These are phyloP conservation scores for Troides helena DNA, from an alignment of 2,888 invertebrate genomes.

Conservation along the genomic window DNA sequence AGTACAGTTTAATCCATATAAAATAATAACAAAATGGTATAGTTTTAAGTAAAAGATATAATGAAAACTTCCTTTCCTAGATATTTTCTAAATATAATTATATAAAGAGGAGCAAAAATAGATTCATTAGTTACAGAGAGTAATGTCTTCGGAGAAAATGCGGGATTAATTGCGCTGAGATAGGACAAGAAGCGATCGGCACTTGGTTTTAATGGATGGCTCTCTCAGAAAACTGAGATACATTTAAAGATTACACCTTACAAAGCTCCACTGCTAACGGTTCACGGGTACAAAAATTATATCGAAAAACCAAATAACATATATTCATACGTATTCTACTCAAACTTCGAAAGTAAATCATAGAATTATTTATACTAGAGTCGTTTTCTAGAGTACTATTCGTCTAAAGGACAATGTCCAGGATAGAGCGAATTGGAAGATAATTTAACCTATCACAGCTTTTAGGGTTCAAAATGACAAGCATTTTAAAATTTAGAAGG, in stretches of 20 bases:
- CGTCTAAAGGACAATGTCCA: not conserved
- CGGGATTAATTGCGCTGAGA: constrained; percentile 24
- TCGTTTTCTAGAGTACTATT: not conserved
- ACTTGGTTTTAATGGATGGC: constrained; percentile 23
- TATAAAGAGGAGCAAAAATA: constrained; percentile 2
- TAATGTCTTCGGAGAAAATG: constrained; percentile 20
- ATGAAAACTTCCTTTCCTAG: not conserved
- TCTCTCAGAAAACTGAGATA: constrained; percentile 6
- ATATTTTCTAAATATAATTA: not conserved
- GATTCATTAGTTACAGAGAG: constrained; percentile 8
- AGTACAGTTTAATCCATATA: not conserved
- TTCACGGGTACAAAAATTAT: constrained; percentile 7
- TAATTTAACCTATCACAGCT: too few relatives aligned
- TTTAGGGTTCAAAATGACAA: too few relatives aligned
- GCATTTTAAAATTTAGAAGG: too few relatives aligned
- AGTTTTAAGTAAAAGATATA: too few relatives aligned
- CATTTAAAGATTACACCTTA: constrained; percentile 10
- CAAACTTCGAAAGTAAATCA: not conserved
- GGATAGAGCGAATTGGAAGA: not conserved
- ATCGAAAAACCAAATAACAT: not conserved
- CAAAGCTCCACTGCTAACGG: constrained; percentile 5
- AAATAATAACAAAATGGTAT: not conserved
- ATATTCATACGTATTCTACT: not conserved
- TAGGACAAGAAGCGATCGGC: constrained; percentile 23
- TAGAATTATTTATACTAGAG: not conserved